Percentiles rank a stretch among this genome's conserved stretches.
Evolutionary conservation across 2,888 invertebrate species (phyloP).

Genomic region (Elysia crispata): DNA sequence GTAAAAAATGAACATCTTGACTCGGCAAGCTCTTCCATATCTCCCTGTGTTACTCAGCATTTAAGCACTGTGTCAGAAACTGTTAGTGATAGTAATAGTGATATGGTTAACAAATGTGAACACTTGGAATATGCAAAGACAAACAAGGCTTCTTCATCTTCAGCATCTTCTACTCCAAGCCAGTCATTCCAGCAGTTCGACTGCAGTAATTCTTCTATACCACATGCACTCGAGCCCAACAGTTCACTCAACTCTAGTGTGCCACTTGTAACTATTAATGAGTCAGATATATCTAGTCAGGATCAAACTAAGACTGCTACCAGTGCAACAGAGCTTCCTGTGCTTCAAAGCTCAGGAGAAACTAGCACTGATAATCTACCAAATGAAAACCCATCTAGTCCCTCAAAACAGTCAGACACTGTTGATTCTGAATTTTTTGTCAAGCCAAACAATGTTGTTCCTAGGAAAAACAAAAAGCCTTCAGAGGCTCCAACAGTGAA

Average conservation of each 20-base stretch:
- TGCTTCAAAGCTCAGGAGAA: not conserved
- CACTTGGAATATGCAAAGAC: not conserved
- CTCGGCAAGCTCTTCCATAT: not conserved
- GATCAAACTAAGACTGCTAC: not conserved
- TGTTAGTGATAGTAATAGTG: not conserved
- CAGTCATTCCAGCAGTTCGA: not conserved
- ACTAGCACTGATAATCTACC: too few relatives aligned
- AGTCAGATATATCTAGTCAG: constrained; percentile 38
- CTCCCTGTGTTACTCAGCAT: not conserved
- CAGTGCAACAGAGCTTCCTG: not conserved
- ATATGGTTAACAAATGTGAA: too few relatives aligned
- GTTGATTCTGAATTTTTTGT: not conserved
- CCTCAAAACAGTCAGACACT: not conserved
- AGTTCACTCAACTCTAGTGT: not conserved
- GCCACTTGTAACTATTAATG: constrained; percentile 2
- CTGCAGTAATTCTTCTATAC: not conserved
- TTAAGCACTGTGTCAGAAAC: not conserved
- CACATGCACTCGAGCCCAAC: not conserved
- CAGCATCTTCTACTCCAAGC: not conserved
- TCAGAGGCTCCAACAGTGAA: not conserved
- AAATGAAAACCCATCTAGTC: not conserved
- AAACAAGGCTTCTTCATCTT: not conserved
- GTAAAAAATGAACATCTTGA: not conserved
- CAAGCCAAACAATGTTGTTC: not conserved
- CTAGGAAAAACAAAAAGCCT: not conserved